Conservation (phyloP, 2,113 vertebrate genomes). For the Eptatretus burgeri region DNA sequence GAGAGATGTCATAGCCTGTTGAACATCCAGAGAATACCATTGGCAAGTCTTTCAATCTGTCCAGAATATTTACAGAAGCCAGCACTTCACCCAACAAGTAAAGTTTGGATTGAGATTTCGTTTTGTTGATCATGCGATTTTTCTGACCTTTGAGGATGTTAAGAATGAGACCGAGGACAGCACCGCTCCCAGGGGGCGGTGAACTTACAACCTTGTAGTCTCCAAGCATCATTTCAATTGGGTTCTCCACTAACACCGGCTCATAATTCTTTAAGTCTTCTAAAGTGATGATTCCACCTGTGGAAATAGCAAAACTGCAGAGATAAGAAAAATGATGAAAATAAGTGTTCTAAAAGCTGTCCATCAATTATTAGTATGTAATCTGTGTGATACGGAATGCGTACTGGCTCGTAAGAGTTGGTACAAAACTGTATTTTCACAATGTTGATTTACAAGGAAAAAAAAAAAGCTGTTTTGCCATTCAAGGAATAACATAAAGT, state of each 20-base stretch:
- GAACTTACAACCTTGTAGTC: constrained; percentile 31
- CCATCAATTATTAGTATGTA: too few species aligned
- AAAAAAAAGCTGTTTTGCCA: too few species aligned
- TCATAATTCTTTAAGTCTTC: constrained; percentile 41
- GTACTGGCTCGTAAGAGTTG: too few species aligned
- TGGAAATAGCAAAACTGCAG: background rate
- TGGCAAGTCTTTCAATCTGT: background rate
- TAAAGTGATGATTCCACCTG: constrained; percentile 50
- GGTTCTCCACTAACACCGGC: constrained; percentile 25
- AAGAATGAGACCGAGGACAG: constrained; percentile 53
- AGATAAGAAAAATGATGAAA: background rate
- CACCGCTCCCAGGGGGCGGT: constrained; percentile 45
- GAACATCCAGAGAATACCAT: background rate
- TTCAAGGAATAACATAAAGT: too few species aligned
- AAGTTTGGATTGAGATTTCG: background rate
- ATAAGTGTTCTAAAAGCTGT: too few species aligned
- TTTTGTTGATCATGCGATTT: background rate
- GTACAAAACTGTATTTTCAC: too few species aligned
- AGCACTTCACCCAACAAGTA: background rate
- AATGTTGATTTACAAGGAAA: too few species aligned
- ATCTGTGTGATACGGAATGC: too few species aligned
- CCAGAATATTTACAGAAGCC: background rate
- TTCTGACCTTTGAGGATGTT: constrained; percentile 48
- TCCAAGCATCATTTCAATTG: constrained; percentile 25
- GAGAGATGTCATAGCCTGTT: constrained; percentile 43